Base-by-base conservation (phyloP, 2,797 vertebrate genomes). In the Xenentodon cancila region DNA sequence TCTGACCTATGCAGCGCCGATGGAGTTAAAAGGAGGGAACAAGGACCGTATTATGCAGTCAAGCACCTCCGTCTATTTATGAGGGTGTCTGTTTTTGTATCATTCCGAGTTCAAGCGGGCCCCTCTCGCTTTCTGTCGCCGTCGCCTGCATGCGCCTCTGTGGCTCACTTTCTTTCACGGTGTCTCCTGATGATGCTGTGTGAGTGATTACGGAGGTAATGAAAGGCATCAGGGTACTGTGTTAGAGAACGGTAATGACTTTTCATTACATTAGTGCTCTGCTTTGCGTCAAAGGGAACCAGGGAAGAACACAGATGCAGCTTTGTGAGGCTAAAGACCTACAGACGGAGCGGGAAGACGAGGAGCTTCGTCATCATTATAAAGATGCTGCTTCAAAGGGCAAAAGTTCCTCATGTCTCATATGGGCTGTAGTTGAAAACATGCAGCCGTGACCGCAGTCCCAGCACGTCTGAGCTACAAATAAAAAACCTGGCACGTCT, bases 211-310 rank as follows among this genome's bases (percentile, higher is more conserved):
- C 55, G 68, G 73, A 66, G 64, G 75, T 85, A 90, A 89, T 89
- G 74, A 89, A 80, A 89, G 84, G 78, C 81, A 80, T 72, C 85
- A 74, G 71, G 77, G 53, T 68, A 59, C 75, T 76, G 72, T 83
- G 88, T 86, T 77, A 88, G 74, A 62, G 70, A 66, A 43, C 77
- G 59, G 69, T 92, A 93, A 92, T 88, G 73, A 81, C 82, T 88
- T 89, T 89, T 86, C 68, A 76, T 65, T 69, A 76, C 53, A 75
- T 82, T 71, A 82, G 86, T 57, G 79, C 32, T 92, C 91, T 92
- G 91, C 84, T 80, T 80, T 86, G 74, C 75, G 77, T 92, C 91
- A 91, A 67, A 80, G 61, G 46, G 59, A 56, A 55, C 54, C 60
- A 76, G 68, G 1, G 57, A 45, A 50, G 56, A 64, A 62, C 72